These are phyloP conservation scores for Panulirus ornatus DNA, from an alignment of 1,140 invertebrate species.

Conservation along the genomic window DNA sequence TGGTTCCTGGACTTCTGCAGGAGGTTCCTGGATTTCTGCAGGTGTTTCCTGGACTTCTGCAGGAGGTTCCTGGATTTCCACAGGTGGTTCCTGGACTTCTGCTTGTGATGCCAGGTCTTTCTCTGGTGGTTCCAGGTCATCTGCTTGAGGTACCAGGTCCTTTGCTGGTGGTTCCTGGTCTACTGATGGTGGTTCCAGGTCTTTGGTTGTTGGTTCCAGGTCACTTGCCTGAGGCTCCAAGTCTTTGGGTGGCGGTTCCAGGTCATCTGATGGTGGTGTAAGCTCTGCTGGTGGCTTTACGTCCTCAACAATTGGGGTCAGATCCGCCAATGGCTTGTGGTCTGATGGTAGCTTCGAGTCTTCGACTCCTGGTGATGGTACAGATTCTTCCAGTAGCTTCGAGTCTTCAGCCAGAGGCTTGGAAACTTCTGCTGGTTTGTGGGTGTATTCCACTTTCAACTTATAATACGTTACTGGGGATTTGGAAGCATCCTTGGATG, in stretches of 20 bases:
- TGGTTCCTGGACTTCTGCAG: too few relatives aligned
- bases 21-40: too few relatives aligned
- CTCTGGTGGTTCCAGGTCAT: not conserved
- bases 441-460: not conserved
- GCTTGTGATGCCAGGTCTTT: too few relatives aligned
- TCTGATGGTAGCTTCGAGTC: not conserved
- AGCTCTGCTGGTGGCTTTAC: not conserved
- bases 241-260: too few relatives aligned
- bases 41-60: not conserved
- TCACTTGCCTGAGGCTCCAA: not conserved
- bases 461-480: not conserved
- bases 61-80: not conserved
- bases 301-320: not conserved
- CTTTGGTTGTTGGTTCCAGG: not conserved
- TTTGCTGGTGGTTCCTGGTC: not conserved
- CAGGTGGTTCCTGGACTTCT: too few relatives aligned
- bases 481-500: not conserved
- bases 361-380: not conserved
- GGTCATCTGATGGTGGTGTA: not conserved
- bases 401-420: not conserved
- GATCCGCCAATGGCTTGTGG: not conserved
- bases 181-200: not conserved
- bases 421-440: not conserved
- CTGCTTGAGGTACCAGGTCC: not conserved
- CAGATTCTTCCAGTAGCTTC: not conserved